Percentiles rank a stretch among this genome's conserved stretches.
Evolutionary conservation across 2,113 vertebrate species (phyloP).

Genomic region (Paratilapia polleni): DNA sequence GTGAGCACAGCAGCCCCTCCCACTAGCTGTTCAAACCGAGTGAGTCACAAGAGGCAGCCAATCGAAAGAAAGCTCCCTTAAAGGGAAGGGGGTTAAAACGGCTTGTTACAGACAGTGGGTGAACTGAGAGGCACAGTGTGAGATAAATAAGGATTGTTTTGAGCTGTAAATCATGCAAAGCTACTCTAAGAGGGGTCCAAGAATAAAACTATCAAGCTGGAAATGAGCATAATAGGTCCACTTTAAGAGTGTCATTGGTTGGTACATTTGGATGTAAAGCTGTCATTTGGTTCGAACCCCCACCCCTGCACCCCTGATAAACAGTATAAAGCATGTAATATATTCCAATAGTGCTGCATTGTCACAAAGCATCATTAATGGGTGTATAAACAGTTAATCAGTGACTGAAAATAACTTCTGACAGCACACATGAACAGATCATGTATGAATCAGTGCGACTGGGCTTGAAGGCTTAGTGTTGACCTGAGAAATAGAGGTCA

Average conservation of each 20-base stretch:
- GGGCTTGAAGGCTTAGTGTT: too few relatives aligned
- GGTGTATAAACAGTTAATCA: not conserved
- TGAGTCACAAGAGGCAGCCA: not conserved
- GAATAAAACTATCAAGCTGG: too few relatives aligned
- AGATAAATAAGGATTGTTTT: not conserved
- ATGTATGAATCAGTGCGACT: not conserved
- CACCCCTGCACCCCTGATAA: not conserved
- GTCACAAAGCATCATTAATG: not conserved
- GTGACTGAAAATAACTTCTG: not conserved
- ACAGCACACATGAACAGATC: not conserved
- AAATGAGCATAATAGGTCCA: not conserved
- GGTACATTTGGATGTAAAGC: not conserved
- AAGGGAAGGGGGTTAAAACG: not conserved
- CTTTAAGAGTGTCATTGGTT: not conserved
- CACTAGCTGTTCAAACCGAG: not conserved
- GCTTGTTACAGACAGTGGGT: too few relatives aligned
- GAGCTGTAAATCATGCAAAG: not conserved
- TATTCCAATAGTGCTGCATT: not conserved
- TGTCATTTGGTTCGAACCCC: constrained; percentile 10
- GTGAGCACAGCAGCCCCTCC: not conserved
- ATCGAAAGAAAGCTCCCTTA: not conserved
- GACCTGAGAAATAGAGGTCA: not conserved
- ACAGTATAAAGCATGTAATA: not conserved
- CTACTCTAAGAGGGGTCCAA: too few relatives aligned
- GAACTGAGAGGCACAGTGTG: not conserved